Evolutionary conservation across 2,113 vertebrate species (phyloP), one percentile per base, ranked within the genome.

Genomic region (Cyprinodon tularosa): DNA sequence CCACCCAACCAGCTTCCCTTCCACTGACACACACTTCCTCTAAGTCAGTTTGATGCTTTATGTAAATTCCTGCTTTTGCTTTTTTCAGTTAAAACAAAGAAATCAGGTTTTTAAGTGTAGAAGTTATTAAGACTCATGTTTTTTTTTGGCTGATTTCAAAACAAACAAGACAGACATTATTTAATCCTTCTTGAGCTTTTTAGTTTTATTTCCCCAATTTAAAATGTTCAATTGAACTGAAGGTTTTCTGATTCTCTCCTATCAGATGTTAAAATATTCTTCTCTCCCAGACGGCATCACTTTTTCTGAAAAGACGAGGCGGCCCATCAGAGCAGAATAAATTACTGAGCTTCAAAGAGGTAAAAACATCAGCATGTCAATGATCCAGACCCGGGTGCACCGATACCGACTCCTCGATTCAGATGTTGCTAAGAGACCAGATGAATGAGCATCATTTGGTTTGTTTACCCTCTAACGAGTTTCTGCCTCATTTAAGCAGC

Each of bases 1-100:
- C 66, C 85, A 67, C 79, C 85, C 85, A 62, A 39, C 69, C 77
- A 72, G 77, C 84, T 91, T 91, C 89, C 85, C 59, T 67, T 86
- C 79, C 45, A 48, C 76, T 42, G 10, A 80, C 66, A 83, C 87
- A 82, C 72, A 81, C 71, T 86, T 89, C 80, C 81, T 84, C 42
- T 50, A 9, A 65, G 12, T 50, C 12, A 47, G 66, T 68, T 40
- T 74, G 72, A 20, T 57, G 6, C 17, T 57, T 57, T 20, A n/a
- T n/a, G 50, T 4, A n/a, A 57, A 57, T 6, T 57, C n/a, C 50
- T 57, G 50, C 50, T 57, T 50, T 29, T 29, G 29, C 29, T 29
- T 29, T 29, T 29, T 53, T n/a, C 50, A 57, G 17, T 14, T 20
- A 57, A 20, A 57, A n/a, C 6, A 3, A 10, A 14, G 10, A 57